These are phyloP conservation scores for Chironex yamaguchii DNA, from an alignment of 30 jellyfish, hydroid and myxozoan species.

Conservation along the genomic window DNA sequence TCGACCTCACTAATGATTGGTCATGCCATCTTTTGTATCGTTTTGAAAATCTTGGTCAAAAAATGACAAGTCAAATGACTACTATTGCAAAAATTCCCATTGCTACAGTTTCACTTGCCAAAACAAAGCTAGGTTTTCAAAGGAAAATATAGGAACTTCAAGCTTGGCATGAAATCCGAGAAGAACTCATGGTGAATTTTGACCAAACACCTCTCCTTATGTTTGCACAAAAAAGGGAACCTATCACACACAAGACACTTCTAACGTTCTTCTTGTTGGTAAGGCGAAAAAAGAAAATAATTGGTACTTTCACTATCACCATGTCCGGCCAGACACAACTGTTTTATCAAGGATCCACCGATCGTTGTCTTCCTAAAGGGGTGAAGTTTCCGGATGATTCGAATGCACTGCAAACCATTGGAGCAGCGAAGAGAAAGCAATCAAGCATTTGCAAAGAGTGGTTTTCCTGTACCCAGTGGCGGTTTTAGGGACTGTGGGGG, in stretches of 20 bases:
- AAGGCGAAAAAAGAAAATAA: conserved; percentile 40
- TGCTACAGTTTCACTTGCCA: conserved; percentile 14
- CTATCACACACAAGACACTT: conserved; percentile 20
- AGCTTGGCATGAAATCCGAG: conserved; percentile 39
- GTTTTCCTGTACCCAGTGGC: no score
- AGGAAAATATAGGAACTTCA: not conserved
- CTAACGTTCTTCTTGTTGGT: conserved; percentile 19
- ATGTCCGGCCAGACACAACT: conserved; percentile 42
- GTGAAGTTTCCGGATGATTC: conserved; percentile 20
- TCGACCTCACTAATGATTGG: conserved; percentile 37
- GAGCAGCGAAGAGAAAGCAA: not conserved
- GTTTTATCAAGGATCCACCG: conserved; percentile 30
- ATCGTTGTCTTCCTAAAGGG: conserved; percentile 37
- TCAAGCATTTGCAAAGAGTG: not conserved
- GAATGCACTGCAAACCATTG: conserved; percentile 57
- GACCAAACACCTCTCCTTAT: conserved; percentile 53
- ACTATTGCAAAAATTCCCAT: conserved; percentile 28
- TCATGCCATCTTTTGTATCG: conserved; percentile 21
- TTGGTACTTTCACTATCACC: conserved; percentile 45
- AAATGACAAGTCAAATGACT: conserved; percentile 23
- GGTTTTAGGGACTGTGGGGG: no score
- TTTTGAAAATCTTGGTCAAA: conserved; percentile 7
- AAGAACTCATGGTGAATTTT: conserved; percentile 35
- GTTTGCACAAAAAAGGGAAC: conserved; percentile 43
- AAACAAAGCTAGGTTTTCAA: conserved; percentile 34